Conservation (phyloP, 2,113 vertebrate species). For the Hiodon alosoides region DNA sequence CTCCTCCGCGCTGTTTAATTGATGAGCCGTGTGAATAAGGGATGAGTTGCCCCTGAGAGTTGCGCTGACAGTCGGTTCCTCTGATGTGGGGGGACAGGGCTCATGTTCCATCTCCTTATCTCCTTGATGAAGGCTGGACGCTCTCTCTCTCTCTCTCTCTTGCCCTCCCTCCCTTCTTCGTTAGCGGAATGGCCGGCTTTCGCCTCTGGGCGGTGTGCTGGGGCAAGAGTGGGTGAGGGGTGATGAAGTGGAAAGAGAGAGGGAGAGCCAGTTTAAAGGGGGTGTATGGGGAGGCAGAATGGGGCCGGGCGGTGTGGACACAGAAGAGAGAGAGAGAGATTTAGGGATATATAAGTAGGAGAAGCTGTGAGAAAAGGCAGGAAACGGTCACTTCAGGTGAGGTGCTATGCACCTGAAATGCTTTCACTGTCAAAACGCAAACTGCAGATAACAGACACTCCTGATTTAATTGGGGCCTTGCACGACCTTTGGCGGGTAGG, state of each 20-base stretch:
- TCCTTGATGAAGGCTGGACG: background rate
- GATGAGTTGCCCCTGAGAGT: background rate
- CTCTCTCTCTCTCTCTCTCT: background rate
- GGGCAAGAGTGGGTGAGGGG: background rate
- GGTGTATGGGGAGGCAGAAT: background rate
- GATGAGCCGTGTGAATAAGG: background rate
- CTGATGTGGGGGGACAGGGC: slow-evolving; percentile 5
- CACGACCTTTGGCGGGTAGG: no score
- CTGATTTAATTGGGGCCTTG: no score
- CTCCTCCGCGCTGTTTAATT: background rate
- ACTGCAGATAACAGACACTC: no score
- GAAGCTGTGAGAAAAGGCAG: background rate
- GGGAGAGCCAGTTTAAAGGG: background rate
- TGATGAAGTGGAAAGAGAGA: background rate
- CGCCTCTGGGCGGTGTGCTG: no score
- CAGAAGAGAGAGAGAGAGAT: background rate
- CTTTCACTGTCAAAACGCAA: no score
- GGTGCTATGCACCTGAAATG: background rate
- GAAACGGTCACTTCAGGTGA: background rate
- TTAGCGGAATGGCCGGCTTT: no score
- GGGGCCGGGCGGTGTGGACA: no score
- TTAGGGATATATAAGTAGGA: background rate
- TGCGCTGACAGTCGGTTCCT: background rate
- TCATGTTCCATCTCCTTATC: slow-evolving; percentile 3
- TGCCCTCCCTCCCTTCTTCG: no score